phyloP scores from a whole-genome alignment of 2,113 vertebrate genomes.

The Toxostoma redivivum region DNA sequence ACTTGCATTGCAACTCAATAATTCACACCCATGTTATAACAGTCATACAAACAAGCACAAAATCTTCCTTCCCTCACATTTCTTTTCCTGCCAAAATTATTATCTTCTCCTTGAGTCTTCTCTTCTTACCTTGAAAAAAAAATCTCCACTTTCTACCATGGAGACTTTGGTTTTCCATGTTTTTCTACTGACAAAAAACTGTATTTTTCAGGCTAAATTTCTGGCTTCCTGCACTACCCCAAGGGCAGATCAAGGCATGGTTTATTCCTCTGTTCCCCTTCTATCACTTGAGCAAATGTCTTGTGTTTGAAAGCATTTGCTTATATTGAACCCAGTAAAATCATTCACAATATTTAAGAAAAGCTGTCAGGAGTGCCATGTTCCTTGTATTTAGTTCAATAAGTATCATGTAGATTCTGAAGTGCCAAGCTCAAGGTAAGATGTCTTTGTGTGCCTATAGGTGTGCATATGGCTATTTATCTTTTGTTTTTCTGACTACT shows the following conservation, averaged over 20 bases:
- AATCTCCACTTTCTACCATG: background rate
- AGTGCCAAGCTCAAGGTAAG: accelerated
- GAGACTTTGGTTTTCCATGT: background rate
- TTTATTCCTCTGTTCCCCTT: background rate
- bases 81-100: background rate
- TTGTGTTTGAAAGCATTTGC: slow-evolving; percentile 7
- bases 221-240: background rate
- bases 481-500: background rate
- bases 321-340: background rate
- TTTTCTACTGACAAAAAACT: background rate
- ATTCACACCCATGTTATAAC: background rate
- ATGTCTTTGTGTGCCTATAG: background rate
- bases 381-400: background rate
- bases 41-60: background rate
- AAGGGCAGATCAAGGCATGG: background rate
- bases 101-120: background rate
- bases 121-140: background rate
- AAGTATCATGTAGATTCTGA: background rate
- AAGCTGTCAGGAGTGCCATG: background rate
- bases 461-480: background rate
- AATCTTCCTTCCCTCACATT: background rate
- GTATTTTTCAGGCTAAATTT: background rate
- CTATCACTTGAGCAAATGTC: background rate
- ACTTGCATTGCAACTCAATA: background rate
- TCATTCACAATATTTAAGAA: background rate